Evolutionary conservation across 2,797 vertebrate genomes (phyloP), one percentile per base, ranked within the genome.

Genomic region (Megalops cyprinoides): DNA sequence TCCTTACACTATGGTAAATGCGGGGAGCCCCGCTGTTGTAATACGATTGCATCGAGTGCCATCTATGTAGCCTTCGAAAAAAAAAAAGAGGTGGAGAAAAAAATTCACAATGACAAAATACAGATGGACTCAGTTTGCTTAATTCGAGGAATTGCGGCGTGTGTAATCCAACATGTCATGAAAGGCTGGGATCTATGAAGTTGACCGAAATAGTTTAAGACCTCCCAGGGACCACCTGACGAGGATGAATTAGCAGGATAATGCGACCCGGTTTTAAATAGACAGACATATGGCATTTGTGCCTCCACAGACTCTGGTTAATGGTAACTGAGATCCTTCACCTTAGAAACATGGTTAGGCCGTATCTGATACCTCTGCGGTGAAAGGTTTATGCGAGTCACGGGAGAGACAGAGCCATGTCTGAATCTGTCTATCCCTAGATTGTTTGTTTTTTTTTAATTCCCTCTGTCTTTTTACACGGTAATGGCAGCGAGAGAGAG

Each of bases 381-480:
- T 18, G n/a, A 2, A 69, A 71, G 74, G 20, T 81, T 60, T 76
- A n/a, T 76, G 25, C 46, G 28, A 15, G 42, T 37, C 23, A 31
- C 46, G 39, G 37, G 28, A 74, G 15, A 7, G 10, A 25, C 7
- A 49, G 4, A 20, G 46, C 58, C 42, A 49, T n/a, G n/a, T 14
- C 34, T 37, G 20, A 74, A 80, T 71, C 53, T 78, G 9, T 6
- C 34, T 53, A 75, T 31, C 56, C 58, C 37, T 31, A 15, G 48
- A 18, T 48, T 69, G 49, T 56, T 18, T 56, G 73, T 69, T 55
- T 25, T 44, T 77, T 44, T 37, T 1, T n/a, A n/a, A n/a, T n/a
- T n/a, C n/a, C n/a, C n/a, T 58, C 37, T 46, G 83, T 58, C 46
- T 3, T 84, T 88, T 89, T 84, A 85, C 87, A 25, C 46, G 51